Evolutionary conservation across 2,888 invertebrate genomes (phyloP).

Genomic region (Pimpla rufipes): DNA sequence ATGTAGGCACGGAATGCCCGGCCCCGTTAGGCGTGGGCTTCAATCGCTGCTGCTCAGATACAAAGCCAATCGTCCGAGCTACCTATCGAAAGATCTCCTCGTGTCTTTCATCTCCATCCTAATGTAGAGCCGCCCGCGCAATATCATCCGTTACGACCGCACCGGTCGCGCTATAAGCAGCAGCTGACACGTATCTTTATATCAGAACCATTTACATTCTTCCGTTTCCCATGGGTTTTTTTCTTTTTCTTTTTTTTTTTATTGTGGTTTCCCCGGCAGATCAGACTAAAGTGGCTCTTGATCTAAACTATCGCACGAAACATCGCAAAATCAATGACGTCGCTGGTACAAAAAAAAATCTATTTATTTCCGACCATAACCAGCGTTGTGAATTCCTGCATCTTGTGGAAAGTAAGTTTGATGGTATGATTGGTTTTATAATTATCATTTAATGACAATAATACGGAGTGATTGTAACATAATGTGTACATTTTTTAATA

Average conservation of each 20-base stretch:
- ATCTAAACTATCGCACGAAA: too few species aligned
- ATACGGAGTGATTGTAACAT: too few species aligned
- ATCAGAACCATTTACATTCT: neutral
- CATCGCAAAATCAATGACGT: too few species aligned
- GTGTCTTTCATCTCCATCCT: conserved; percentile 31
- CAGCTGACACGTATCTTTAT: neutral
- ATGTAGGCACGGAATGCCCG: conserved; percentile 27
- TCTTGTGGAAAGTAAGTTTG: too few species aligned
- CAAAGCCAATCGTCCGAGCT: conserved; percentile 57
- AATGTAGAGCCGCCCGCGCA: conserved; percentile 21
- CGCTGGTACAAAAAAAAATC: too few species aligned
- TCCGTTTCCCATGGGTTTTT: neutral
- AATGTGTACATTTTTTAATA: too few species aligned
- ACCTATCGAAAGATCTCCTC: conserved; percentile 62
- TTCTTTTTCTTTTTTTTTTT: neutral
- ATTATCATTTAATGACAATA: too few species aligned
- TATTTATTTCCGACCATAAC: too few species aligned
- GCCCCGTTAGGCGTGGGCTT: conserved; percentile 49
- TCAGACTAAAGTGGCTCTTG: too few species aligned
- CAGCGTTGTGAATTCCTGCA: too few species aligned
- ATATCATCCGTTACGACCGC: conserved; percentile 6
- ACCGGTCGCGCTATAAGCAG: neutral
- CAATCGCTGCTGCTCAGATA: conserved; percentile 55
- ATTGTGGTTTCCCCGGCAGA: too few species aligned
- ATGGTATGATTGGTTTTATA: too few species aligned